A percentile compares a stretch with the other conserved stretches of the same genome.
phyloP scores from a whole-genome alignment of 2,113 vertebrate genomes.

The Phalacrocorax aristotelis region DNA sequence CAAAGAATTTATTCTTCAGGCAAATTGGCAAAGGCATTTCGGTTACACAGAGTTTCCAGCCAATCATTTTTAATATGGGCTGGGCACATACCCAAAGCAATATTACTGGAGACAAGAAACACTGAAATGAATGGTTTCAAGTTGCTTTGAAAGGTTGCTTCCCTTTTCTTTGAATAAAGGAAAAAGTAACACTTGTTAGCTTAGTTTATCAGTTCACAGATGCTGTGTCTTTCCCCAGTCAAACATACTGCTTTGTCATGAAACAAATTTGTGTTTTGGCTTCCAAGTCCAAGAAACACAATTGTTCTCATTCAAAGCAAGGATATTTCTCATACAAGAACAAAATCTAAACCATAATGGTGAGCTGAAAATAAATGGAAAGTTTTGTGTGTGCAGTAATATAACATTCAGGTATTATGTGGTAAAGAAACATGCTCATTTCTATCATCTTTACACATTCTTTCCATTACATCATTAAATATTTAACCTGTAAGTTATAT shows the following conservation, averaged over 20 bases:
- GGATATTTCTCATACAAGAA: not conserved
- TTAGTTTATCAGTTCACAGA: not conserved
- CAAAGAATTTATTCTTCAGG: not conserved
- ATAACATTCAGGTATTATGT: not conserved
- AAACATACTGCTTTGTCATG: not conserved
- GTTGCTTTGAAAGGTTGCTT: slow-evolving; percentile 30
- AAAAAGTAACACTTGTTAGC: not conserved
- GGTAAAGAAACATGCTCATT: not conserved
- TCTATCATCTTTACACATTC: slow-evolving; percentile 11
- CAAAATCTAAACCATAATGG: not conserved
- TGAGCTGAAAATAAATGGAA: not conserved
- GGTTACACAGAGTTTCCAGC: not conserved
- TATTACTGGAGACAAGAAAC: not conserved
- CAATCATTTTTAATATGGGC: slow-evolving; percentile 8
- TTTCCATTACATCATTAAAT: slow-evolving; percentile 58
- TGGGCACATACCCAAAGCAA: not conserved
- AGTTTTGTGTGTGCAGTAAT: not conserved
- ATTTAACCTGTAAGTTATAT: slow-evolving; percentile 38
- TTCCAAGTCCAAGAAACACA: not conserved
- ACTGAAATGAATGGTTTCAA: slow-evolving; percentile 19
- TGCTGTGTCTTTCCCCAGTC: not conserved
- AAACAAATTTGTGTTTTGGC: not conserved
- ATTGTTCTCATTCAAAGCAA: not conserved
- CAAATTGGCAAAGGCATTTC: not conserved
- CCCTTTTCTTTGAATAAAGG: slow-evolving; percentile 48